Evolutionary conservation across 1,140 invertebrate genomes (phyloP), one percentile per base, ranked within the genome.

Genomic region (Heliconius eleuchia): DNA sequence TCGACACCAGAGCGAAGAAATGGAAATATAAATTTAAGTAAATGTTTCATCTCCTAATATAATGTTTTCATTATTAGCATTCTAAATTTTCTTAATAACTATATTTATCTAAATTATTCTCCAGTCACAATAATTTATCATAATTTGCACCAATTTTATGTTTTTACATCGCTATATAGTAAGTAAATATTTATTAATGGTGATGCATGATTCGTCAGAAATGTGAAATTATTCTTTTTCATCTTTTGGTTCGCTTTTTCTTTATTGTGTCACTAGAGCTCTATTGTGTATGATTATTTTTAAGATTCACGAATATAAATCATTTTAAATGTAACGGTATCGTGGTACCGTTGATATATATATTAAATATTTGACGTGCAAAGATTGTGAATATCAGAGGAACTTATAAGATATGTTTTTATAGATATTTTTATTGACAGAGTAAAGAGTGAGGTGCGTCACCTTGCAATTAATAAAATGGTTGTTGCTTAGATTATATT

Each of bases 101-200:
- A 66, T 16, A n/a, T 75, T 66, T 27, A 23, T 27, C 74, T 55
- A 55, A 37, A 39, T 76, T 76, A 66, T 76, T 27, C 37, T 46
- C 39, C 70, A 81, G 78, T 80, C 75, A 88, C 82, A 85, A 86
- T 85, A 87, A 89, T 88, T 86, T 89, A 83, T 89, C 83, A 88
- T 80, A 88, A 87, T 90, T 87, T 88, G 79, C 72, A 78, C 77
- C 77, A 74, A 81, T 88, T 86, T 86, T 84, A 83, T 80, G 74
- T 81, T 86, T 82, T 81, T 80, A 82, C 79, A 55, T 60, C 71
- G 71, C 66, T 77, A 78, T 83, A 76, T 66, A 76, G n/a, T 76
- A 60, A 84, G 82, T 77, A 86, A 86, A 88, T 87, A 83, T 85
- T 84, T 82, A 90, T 85, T 84, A 88, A 88, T 89, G 84, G 81